Conservation (phyloP, 2,888 invertebrate species). For the Brenthis hecate region DNA sequence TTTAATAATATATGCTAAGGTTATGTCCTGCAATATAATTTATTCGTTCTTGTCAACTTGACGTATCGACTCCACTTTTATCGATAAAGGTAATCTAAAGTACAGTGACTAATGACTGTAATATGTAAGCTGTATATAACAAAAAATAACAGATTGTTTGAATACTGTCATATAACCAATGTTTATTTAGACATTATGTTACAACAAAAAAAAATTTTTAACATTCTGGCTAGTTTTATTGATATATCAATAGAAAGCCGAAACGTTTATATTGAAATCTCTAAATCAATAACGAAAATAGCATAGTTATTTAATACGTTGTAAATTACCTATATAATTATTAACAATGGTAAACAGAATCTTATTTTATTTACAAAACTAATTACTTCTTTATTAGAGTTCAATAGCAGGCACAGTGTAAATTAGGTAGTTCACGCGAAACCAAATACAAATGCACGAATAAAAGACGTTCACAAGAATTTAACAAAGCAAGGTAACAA, state of each 20-base stretch:
- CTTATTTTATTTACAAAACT: constrained; percentile 11
- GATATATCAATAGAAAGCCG: no score
- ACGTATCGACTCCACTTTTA: constrained; percentile 43
- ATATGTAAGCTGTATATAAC: constrained; percentile 31
- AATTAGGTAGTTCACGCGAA: constrained; percentile 42
- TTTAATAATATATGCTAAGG: constrained; percentile 18
- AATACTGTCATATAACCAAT: constrained; percentile 6
- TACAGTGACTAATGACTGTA: constrained; percentile 44
- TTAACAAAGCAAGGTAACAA: constrained; percentile 67
- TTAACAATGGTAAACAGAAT: constrained; percentile 8
- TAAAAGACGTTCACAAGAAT: constrained; percentile 64
- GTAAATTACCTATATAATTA: constrained; percentile 8
- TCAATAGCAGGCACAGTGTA: constrained; percentile 31
- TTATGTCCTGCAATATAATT: constrained; percentile 24
- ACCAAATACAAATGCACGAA: constrained; percentile 47
- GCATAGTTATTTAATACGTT: not conserved
- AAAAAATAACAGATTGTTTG: constrained; percentile 38
- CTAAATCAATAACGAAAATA: not conserved
- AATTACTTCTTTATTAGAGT: constrained; percentile 10
- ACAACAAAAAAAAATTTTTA: no score
- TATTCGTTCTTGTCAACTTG: constrained; percentile 40
- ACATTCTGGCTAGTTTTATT: no score
- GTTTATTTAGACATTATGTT: no score
- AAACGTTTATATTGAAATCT: not conserved
- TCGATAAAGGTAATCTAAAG: constrained; percentile 43